A percentile compares a stretch with the other conserved stretches of the same genome.
Conservation (phyloP, 2,888 invertebrate species). For the Acrobasis suavella region DNA sequence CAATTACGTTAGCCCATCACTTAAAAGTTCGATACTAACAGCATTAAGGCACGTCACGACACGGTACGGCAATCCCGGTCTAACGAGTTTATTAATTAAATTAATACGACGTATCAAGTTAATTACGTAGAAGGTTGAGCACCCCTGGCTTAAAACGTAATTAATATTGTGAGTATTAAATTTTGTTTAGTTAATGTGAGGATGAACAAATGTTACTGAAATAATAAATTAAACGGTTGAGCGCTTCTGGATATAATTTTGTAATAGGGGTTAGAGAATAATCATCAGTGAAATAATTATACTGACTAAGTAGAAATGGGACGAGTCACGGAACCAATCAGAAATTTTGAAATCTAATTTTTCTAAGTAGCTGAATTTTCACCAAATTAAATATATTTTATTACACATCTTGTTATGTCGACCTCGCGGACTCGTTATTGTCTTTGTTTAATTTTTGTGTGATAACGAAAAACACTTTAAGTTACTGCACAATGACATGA, state of each 20-base stretch:
- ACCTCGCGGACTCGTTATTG: too few relatives aligned
- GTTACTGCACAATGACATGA: too few relatives aligned
- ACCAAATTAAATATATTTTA: too few relatives aligned
- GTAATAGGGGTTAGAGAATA: background rate
- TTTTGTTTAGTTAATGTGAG: constrained; percentile 11
- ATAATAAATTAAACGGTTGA: constrained; percentile 14
- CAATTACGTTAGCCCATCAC: constrained; percentile 37
- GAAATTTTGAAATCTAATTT: too few relatives aligned
- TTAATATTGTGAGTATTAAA: constrained; percentile 17
- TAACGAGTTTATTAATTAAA: constrained; percentile 68
- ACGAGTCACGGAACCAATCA: too few relatives aligned
- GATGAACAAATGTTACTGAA: constrained; percentile 11
- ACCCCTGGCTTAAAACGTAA: constrained; percentile 31
- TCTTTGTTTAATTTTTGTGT: too few relatives aligned
- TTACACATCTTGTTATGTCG: too few relatives aligned
- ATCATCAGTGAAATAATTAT: background rate
- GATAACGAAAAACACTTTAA: too few relatives aligned
- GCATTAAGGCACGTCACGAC: constrained; percentile 40
- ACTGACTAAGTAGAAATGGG: too few relatives aligned
- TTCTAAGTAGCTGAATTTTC: too few relatives aligned
- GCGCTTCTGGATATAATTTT: background rate
- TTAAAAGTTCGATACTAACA: constrained; percentile 42
- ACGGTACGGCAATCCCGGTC: constrained; percentile 44
- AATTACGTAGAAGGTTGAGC: constrained; percentile 42
- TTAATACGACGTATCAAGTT: constrained; percentile 55